These are phyloP conservation scores for Morpho deidamia DNA, from an alignment of 2,888 invertebrate species.

Conservation along the genomic window DNA sequence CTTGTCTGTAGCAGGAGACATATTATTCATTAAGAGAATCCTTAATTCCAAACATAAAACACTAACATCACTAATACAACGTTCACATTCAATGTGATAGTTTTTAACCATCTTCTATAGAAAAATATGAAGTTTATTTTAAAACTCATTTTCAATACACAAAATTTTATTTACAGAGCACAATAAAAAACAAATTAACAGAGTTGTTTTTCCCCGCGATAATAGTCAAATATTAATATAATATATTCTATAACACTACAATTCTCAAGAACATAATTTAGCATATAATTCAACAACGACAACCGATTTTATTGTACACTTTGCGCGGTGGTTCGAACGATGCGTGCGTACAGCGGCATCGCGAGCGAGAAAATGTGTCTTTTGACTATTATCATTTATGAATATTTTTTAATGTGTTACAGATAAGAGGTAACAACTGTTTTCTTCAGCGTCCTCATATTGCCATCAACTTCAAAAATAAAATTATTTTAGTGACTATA, in stretches of 20 bases:
- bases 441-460: no score
- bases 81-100: no score
- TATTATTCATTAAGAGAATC: slow-evolving; percentile 3
- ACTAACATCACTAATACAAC: not conserved
- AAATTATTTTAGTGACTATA: no score
- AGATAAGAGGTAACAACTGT: no score
- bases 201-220: no score
- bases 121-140: not conserved
- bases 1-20: slow-evolving; percentile 23
- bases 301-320: not conserved
- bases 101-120: not conserved
- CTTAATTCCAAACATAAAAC: not conserved
- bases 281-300: not conserved
- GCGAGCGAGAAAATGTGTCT: slow-evolving; percentile 9
- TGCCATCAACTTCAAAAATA: no score
- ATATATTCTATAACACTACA: no score
- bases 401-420: slow-evolving; percentile 7
- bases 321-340: not conserved
- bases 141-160: not conserved
- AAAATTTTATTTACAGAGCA: not conserved
- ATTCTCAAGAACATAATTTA: no score
- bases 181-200: no score
- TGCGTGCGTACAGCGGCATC: slow-evolving; percentile 5
- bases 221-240: no score
- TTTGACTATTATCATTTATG: slow-evolving; percentile 7